Evolutionary conservation across 2,113 vertebrate species (phyloP), one percentile per base, ranked within the genome.

Genomic region (Meriones unguiculatus): DNA sequence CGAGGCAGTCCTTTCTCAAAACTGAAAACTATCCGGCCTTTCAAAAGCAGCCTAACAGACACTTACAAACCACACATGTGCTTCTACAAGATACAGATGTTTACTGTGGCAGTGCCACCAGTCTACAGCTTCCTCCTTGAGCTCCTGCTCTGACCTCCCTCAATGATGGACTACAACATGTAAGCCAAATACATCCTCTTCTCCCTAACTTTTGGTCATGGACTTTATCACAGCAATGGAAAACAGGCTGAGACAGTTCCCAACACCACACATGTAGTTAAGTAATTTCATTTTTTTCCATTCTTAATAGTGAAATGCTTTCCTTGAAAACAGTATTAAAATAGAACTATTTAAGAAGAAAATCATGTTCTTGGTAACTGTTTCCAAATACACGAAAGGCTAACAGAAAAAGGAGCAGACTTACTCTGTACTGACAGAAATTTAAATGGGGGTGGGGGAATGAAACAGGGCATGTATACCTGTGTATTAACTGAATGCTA

Each of bases 1-100:
- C 30, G 78, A n/a, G 81, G 13, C 22, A 77, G 86, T 69, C 84
- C 7, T 17, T 73, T 84, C 94, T 93, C 85, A 89, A 91, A 64
- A 75, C 30, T 32, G n/a, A 93, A 32, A 32, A 52, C 24, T n/a
- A 93, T 13, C 80, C 15, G 7, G 64, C 28, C 13, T 62, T n/a
- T 57, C 24, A 25, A 69, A 67, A 25, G 32, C 3, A 62, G 8
- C 28, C 64, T 22, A 69, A 50, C 46, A 64, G 54, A 50, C 24
- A 30, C 67, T 9, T 69, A n/a, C 35, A 50, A 32, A 65, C 11
- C 11, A 69, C 11, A 69, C 15, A 28, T 8, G 1, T 8, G 82
- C 11, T 14, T 46, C 70, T 72, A 4, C 1, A 25, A 25, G 11
- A 46, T 46, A 76, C 25, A 77, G 28, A 9, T 25, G 22, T 57